Base-by-base conservation (phyloP, 2,888 invertebrate species). In the Dendrolimus houi region DNA sequence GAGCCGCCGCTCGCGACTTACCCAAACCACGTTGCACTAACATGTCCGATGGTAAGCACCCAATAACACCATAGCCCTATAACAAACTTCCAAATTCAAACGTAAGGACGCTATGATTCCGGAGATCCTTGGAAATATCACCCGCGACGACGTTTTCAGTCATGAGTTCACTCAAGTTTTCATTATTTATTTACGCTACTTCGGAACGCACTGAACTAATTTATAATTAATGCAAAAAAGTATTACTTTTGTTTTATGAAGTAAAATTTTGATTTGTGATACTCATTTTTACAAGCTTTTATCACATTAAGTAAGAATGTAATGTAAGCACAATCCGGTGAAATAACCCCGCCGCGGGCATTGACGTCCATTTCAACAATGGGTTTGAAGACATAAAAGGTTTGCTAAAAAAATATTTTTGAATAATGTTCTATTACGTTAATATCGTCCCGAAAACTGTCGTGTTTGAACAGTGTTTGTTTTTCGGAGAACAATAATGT, bases 41-140 rank as follows among this genome's bases (percentile, higher is more conserved):
- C 77, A 87, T 88, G 87, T 75, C 81, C 75, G 77, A 85, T 82
- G 87, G 89, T 88, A 87, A 88, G 85, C 83, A 73, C 68, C 66
- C 64, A 68, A 66, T 66, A 66, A 65, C 70, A 78, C 67, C 68
- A 69, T 64, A 65, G 67, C 63, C 66, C 65, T 60, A 68, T 68
- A 67, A 69, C 59, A 57, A 64, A 63, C 62, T 65, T 69, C 60
- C 59, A 62, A 59, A 62, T 62, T 62, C 56, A 58, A 54, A 54
- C 47, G 47, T 58, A 13, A 29, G 55, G 55, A 55, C 55, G 41
- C 55, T 59, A 62, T 57, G 53, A 53, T 52, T 53, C 56, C 57
- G 52, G 58, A 54, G 53, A 64, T 61, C 54, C 52, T 47, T 47
- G 58, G 62, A 64, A 58, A 55, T 55, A 55, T 53, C 56, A 58